Conservation (phyloP, 2,797 vertebrate species). For the Jordanella pulchra region DNA sequence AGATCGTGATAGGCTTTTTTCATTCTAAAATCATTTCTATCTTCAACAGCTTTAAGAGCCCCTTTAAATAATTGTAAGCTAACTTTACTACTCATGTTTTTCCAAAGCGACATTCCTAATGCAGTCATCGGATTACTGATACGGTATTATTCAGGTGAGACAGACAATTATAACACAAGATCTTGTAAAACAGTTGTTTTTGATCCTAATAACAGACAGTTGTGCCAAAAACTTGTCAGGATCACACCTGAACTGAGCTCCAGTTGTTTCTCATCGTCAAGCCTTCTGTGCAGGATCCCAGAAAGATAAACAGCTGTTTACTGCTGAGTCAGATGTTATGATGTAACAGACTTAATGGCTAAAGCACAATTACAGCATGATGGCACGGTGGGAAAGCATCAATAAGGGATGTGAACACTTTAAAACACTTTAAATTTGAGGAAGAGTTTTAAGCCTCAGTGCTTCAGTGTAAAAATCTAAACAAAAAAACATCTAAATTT, state of each 20-base stretch:
- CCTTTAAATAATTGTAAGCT: neutral
- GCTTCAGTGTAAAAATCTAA: neutral
- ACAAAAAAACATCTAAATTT: neutral
- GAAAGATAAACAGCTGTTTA: constrained; percentile 32
- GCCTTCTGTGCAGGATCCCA: neutral
- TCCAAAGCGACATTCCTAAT: neutral
- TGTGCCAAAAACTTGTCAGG: neutral
- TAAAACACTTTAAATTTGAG: neutral
- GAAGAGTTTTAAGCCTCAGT: neutral
- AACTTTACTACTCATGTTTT: neutral
- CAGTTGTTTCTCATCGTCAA: neutral
- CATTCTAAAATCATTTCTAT: too few species aligned
- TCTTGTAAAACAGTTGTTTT: neutral
- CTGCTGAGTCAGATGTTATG: constrained; percentile 48
- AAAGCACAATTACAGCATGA: neutral
- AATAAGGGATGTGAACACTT: neutral
- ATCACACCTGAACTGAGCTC: neutral
- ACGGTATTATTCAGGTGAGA: neutral
- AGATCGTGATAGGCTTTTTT: too few species aligned
- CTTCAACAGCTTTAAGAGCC: neutral
- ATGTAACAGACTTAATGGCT: neutral
- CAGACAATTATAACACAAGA: neutral
- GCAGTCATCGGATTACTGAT: neutral
- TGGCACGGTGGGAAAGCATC: neutral
- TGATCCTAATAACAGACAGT: neutral